These are phyloP conservation scores for Stenichneumon culpator DNA, from an alignment of 2,888 invertebrate genomes.

Conservation along the genomic window DNA sequence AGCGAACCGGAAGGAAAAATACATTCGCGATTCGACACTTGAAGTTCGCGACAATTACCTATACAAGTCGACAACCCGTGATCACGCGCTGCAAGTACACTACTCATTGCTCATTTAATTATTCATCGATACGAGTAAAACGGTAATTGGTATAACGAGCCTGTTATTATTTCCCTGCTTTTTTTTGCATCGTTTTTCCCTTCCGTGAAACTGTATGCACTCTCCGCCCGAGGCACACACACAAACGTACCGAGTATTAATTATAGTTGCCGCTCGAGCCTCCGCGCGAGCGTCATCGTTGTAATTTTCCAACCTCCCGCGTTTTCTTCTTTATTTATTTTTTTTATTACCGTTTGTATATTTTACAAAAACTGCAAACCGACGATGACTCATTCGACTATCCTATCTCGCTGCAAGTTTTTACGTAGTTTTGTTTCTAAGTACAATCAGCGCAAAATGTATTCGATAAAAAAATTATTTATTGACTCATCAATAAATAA, in stretches of 20 bases:
- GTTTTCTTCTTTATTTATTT: too few species aligned
- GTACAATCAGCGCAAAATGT: too few species aligned
- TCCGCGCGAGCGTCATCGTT: background rate
- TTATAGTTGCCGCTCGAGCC: constrained; percentile 15
- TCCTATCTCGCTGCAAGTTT: too few species aligned
- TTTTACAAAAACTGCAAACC: too few species aligned
- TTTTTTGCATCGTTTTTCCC: constrained; percentile 22
- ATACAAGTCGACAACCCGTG: constrained; percentile 50
- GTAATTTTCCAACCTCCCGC: background rate
- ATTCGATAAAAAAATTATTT: too few species aligned
- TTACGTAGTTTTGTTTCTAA: too few species aligned
- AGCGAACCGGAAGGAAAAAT: constrained; percentile 26
- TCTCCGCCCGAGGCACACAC: constrained; percentile 20
- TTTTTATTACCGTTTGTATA: too few species aligned
- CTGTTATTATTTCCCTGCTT: background rate
- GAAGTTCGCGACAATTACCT: background rate
- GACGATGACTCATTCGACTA: too few species aligned
- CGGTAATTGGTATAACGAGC: constrained; percentile 52
- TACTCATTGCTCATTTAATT: constrained; percentile 22
- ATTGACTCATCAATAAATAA: too few species aligned
- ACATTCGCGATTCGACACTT: background rate
- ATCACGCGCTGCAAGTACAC: constrained; percentile 10
- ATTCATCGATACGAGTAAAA: constrained; percentile 53
- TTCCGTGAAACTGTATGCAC: constrained; percentile 40
- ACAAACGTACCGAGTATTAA: constrained; percentile 22